Evolutionary conservation across 2,888 invertebrate species (phyloP).

Genomic region (Mythimna vitellina): DNA sequence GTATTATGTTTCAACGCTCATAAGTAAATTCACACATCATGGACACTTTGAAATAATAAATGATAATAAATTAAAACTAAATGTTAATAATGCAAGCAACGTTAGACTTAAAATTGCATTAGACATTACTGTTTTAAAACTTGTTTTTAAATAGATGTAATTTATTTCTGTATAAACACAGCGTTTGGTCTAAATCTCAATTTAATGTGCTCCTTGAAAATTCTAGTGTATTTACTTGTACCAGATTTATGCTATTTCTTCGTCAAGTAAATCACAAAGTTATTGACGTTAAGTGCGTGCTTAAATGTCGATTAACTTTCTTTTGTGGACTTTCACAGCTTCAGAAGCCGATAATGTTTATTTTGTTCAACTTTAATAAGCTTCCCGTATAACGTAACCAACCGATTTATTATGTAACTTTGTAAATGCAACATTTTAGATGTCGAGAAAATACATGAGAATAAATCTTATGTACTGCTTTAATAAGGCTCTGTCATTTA

Average conservation of each 20-base stretch:
- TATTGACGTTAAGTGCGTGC: constrained; percentile 49
- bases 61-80: constrained; percentile 37
- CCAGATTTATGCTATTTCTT: constrained; percentile 30
- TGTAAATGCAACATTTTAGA: constrained; percentile 22
- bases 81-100: constrained; percentile 29
- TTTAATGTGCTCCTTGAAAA: constrained; percentile 14
- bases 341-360: constrained; percentile 39
- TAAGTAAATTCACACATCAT: constrained; percentile 34
- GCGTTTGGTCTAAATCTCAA: neutral
- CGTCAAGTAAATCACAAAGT: constrained; percentile 47
- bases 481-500: constrained; percentile 14
- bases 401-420: constrained; percentile 16
- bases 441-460: constrained; percentile 11
- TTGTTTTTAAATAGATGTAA: constrained; percentile 24
- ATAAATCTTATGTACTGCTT: constrained; percentile 3
- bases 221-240: constrained; percentile 6
- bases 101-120: constrained; percentile 17
- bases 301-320: constrained; percentile 58
- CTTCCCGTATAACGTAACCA: constrained; percentile 43
- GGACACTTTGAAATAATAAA: constrained; percentile 29
- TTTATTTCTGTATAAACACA: constrained; percentile 1
- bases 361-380: constrained; percentile 45
- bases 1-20: constrained; percentile 49
- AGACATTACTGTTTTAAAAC: constrained; percentile 13
- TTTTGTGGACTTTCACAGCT: constrained; percentile 51